A percentile compares a stretch with the other conserved stretches of the same genome.
These are phyloP conservation scores for Drosophila kanekoi DNA, from an alignment of 2,888 invertebrate genomes.

Conservation along the genomic window DNA sequence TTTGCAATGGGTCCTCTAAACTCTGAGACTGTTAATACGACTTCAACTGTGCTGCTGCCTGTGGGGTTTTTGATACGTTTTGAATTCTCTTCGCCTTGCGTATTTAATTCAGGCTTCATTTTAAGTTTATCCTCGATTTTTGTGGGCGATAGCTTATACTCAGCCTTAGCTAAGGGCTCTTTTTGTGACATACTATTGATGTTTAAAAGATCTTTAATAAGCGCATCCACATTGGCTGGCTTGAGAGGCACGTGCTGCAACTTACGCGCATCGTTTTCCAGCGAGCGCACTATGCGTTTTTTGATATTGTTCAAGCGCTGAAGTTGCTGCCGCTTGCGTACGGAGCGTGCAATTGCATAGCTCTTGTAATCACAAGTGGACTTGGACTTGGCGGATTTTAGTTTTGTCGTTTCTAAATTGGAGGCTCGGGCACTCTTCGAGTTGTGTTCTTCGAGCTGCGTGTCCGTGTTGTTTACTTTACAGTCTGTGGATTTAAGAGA, in stretches of 20 bases:
- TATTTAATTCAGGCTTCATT: no score
- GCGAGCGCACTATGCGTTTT: conserved; percentile 57
- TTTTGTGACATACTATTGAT: not conserved
- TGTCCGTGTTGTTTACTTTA: not conserved
- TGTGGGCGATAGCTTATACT: not conserved
- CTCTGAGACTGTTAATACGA: no score
- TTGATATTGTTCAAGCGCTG: conserved; percentile 55
- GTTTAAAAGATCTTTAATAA: not conserved
- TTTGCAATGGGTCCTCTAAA: no score
- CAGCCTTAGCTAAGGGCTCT: no score
- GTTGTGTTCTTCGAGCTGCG: not conserved
- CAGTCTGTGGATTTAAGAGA: not conserved
- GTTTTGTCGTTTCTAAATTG: not conserved
- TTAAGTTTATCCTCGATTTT: not conserved
- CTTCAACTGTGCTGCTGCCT: not conserved
- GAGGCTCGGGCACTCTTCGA: not conserved
- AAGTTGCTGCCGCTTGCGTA: conserved; percentile 47
- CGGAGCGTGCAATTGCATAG: conserved; percentile 55
- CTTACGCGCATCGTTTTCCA: conserved; percentile 26
- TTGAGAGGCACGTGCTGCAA: not conserved
- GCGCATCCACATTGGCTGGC: not conserved
- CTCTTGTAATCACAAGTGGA: conserved; percentile 59
- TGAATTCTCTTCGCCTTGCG: no score
- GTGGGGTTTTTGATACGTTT: not conserved
- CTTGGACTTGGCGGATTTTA: conserved; percentile 3